Percentiles rank a stretch among this genome's conserved stretches.
Evolutionary conservation across 2,888 invertebrate genomes (phyloP).

Genomic region (Isotomurus palustris): DNA sequence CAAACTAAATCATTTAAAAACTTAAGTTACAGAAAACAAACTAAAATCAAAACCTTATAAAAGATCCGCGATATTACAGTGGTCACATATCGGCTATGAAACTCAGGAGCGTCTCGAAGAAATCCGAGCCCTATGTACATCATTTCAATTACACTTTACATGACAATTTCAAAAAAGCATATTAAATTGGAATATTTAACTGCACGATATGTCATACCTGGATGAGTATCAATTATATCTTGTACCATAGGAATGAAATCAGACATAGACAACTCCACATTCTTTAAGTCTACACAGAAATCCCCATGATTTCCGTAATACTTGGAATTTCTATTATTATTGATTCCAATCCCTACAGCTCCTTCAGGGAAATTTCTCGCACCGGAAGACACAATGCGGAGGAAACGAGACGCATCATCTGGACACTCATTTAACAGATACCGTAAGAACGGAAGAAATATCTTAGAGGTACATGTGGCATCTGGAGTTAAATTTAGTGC

Average conservation of each 20-base stretch:
- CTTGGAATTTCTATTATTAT: conserved; percentile 24
- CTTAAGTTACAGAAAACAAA: background rate
- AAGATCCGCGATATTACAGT: conserved; percentile 62
- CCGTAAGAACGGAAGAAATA: conserved; percentile 38
- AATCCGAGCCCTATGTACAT: conserved; percentile 64
- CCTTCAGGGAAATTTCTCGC: conserved; percentile 57
- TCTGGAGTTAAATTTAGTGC: conserved; percentile 60
- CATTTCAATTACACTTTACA: background rate
- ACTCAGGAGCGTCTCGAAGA: conserved; percentile 95
- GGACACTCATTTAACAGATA: conserved; percentile 64
- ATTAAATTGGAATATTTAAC: background rate
- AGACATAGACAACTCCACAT: conserved; percentile 53
- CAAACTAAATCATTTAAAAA: background rate
- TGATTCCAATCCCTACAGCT: conserved; percentile 5
- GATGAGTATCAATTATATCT: conserved; percentile 98
- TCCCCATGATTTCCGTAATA: conserved; percentile 23
- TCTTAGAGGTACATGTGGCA: conserved; percentile 24
- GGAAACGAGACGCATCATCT: conserved; percentile 83
- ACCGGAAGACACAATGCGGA: conserved; percentile 67
- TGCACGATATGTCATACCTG: too few species aligned
- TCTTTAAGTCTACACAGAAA: conserved; percentile 23
- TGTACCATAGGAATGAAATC: conserved; percentile 91
- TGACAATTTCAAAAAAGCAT: too few species aligned
- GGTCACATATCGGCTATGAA: conserved; percentile 97
- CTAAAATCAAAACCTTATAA: conserved; percentile 33